Evolutionary conservation across 2,888 invertebrate genomes (phyloP).

Genomic region (Ophioninae sp.): DNA sequence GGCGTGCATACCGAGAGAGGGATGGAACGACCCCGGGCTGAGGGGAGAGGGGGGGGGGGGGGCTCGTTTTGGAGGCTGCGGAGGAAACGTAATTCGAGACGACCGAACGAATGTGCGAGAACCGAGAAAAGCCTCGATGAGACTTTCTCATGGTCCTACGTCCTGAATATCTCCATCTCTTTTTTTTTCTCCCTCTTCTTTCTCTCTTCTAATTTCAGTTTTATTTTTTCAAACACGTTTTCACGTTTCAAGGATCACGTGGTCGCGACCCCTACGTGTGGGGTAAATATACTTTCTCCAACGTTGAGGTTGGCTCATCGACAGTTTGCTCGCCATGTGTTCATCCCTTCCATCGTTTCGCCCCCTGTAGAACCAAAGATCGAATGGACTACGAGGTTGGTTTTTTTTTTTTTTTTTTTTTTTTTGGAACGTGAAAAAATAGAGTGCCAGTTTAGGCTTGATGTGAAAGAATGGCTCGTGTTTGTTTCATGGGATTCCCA

Average conservation of each 20-base stretch:
- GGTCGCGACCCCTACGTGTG: constrained; percentile 71
- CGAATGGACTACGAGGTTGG: constrained; percentile 7
- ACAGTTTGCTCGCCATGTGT: constrained; percentile 79
- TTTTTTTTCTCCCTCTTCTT: not conserved
- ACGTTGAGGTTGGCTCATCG: constrained; percentile 22
- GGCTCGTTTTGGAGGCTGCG: constrained; percentile 29
- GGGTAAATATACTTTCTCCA: constrained; percentile 78
- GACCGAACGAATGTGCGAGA: constrained; percentile 60
- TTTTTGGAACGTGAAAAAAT: not conserved
- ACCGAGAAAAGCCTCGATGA: constrained; percentile 62
- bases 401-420: not conserved
- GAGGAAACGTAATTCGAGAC: constrained; percentile 72
- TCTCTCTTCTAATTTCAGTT: constrained; percentile 9
- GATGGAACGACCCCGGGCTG: too few species aligned
- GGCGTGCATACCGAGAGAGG: too few species aligned
- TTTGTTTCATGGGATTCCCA: too few species aligned
- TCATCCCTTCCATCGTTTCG: constrained; percentile 61
- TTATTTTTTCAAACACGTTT: constrained; percentile 19
- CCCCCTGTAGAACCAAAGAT: constrained; percentile 29
- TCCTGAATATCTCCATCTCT: not conserved
- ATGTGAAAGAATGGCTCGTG: not conserved
- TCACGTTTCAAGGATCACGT: constrained; percentile 69
- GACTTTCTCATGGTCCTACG: constrained; percentile 41
- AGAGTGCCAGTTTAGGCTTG: too few species aligned
- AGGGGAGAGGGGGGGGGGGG: not conserved